Conservation (phyloP, 2,113 vertebrate genomes). For the Anarhynchus alexandrinus region DNA sequence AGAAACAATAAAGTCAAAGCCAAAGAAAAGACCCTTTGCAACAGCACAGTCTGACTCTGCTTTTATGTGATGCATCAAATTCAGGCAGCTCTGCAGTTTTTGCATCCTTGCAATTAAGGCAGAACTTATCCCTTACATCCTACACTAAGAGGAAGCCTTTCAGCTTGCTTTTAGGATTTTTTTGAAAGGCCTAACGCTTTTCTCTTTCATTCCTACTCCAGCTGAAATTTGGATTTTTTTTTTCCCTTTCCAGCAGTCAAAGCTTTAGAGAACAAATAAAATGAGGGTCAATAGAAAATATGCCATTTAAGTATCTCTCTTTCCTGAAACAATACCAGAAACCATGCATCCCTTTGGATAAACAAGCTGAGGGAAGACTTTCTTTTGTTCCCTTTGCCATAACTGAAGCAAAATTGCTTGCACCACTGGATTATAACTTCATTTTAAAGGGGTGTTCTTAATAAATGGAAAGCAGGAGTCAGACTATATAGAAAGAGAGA, state of each 20-base stretch:
- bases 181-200: not conserved
- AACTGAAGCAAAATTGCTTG: not conserved
- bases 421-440: not conserved
- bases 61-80: not conserved
- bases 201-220: not conserved
- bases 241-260: not conserved
- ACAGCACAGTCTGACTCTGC: not conserved
- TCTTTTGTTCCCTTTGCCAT: not conserved
- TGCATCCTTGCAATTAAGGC: not conserved
- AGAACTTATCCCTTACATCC: not conserved
- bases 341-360: not conserved
- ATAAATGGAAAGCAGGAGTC: not conserved
- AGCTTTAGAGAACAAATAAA: constrained; percentile 28
- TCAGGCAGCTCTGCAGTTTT: not conserved
- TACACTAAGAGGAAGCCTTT: not conserved
- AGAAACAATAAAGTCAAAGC: not conserved
- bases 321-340: not conserved
- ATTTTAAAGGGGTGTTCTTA: not conserved
- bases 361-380: not conserved
- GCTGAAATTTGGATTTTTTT: not conserved
- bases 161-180: not conserved
- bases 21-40: not conserved
- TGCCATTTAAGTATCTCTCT: not conserved
- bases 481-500: not conserved
- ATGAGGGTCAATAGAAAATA: not conserved